Base-by-base conservation (phyloP, 2,888 invertebrate species). In the Dasypolia templi region DNA sequence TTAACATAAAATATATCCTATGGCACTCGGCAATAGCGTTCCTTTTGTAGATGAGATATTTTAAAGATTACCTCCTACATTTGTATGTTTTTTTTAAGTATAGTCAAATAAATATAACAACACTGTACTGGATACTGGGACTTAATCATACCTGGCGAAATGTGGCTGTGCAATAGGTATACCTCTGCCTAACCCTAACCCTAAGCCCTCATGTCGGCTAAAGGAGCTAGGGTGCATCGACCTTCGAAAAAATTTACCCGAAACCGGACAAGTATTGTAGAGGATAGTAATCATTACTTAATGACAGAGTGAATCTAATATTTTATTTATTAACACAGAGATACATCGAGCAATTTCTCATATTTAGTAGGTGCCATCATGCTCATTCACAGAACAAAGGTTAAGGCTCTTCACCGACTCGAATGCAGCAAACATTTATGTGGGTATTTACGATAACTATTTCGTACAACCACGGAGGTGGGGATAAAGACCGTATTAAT, bases 401-500 rank as follows among this genome's bases (percentile, higher is more conserved):
- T 17, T 17, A 55, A 19, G 14, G 12, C 32, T 35, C 53, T 22
- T 22, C 35, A 70, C 6, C 32, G 9, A 56, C 7, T 19, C 42
- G 7, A 61, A 75, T 12, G 55, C n/a, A 74, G 26, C 32, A 49
- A 66, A 76, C 7, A 76, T 14, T 9, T 6, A 77, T 68, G 77
- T 17, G 29, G 58, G 59, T 66, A 62, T 49, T 67, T 59, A 67
- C 82, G 29, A 56, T 56, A 63, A 63, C 29, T 63, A 39, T 67
- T 22, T 70, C 58, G 19, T 62, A 62, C n/a, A 14, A 49, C 3
- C 2, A 9, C 35, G 11, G 56, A 29, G 69, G 81, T 39, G 66
- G 73, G 68, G 59, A 55, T 49, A 67, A 53, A 51, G 69, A 29
- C 66, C 35, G 46, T 32, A 71, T 64, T 79, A 81, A 75, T 71